Evolutionary conservation across 2,113 vertebrate genomes (phyloP).

Genomic region (Symphodus melops): DNA sequence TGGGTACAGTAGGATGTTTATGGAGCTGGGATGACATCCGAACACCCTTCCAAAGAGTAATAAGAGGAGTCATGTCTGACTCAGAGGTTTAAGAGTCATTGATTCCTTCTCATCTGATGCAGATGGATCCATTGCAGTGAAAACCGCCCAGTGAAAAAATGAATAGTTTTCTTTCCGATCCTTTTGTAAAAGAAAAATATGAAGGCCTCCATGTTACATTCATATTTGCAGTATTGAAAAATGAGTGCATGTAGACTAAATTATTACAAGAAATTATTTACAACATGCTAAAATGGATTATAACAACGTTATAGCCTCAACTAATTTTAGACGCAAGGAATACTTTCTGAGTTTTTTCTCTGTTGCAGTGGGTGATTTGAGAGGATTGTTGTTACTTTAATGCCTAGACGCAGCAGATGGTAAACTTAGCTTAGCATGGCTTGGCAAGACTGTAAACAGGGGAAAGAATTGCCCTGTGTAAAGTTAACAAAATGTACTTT

Average conservation of each 20-base stretch:
- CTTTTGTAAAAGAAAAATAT: background rate
- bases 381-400: background rate
- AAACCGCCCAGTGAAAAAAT: constrained; percentile 23
- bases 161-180: background rate
- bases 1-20: constrained; percentile 19
- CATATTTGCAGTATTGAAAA: background rate
- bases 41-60: constrained; percentile 38
- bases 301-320: background rate
- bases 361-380: background rate
- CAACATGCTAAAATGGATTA: too few relatives aligned
- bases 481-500: too few relatives aligned
- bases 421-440: background rate
- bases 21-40: constrained; percentile 23
- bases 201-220: background rate
- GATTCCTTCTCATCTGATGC: constrained; percentile 45
- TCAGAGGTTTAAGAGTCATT: constrained; percentile 38
- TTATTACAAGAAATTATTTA: too few relatives aligned
- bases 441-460: too few relatives aligned
- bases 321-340: background rate
- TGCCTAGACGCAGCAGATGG: background rate
- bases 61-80: constrained; percentile 55
- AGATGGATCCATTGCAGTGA: constrained; percentile 6
- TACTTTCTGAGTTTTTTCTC: background rate
- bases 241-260: background rate
- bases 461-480: too few relatives aligned